Percentiles rank a stretch among this genome's conserved stretches.
phyloP scores from a whole-genome alignment of 1,140 invertebrate genomes.

The Calosoma granatense region DNA sequence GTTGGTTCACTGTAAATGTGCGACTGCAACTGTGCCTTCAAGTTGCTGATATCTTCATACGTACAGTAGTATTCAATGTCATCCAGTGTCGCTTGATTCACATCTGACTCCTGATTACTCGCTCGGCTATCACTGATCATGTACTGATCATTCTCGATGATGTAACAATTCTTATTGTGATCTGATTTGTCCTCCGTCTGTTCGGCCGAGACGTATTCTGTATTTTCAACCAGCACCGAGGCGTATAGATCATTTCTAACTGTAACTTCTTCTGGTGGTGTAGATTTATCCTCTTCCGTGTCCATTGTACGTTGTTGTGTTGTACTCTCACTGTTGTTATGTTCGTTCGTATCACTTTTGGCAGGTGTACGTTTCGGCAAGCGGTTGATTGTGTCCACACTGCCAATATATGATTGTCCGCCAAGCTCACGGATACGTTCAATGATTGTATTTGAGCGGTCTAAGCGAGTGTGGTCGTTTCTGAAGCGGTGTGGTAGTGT shows the following conservation, averaged over 20 bases:
- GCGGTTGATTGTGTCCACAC: conserved; percentile 13
- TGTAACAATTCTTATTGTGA: not conserved
- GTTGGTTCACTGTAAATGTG: not conserved
- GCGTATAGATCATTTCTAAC: conserved; percentile 10
- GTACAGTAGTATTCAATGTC: not conserved
- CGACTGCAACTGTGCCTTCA: not conserved
- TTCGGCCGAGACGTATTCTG: not conserved
- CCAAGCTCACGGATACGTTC: conserved; percentile 23
- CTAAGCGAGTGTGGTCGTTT: not conserved
- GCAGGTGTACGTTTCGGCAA: not conserved
- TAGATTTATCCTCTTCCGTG: not conserved
- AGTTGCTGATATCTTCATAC: not conserved
- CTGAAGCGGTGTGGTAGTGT: conserved; percentile 16
- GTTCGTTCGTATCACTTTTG: too few relatives aligned
- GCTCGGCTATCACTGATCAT: not conserved
- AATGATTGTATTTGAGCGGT: conserved; percentile 16
- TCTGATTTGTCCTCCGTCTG: not conserved
- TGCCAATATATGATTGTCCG: conserved; percentile 21
- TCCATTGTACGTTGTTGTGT: not conserved
- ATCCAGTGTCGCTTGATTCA: too few relatives aligned
- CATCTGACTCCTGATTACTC: too few relatives aligned
- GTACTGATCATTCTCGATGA: conserved; percentile 1
- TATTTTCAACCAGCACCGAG: not conserved
- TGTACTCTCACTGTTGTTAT: conserved; percentile 10
- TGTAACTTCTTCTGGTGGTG: not conserved